Evolutionary conservation across 2,113 vertebrate genomes (phyloP).

Genomic region (Scomber colias): DNA sequence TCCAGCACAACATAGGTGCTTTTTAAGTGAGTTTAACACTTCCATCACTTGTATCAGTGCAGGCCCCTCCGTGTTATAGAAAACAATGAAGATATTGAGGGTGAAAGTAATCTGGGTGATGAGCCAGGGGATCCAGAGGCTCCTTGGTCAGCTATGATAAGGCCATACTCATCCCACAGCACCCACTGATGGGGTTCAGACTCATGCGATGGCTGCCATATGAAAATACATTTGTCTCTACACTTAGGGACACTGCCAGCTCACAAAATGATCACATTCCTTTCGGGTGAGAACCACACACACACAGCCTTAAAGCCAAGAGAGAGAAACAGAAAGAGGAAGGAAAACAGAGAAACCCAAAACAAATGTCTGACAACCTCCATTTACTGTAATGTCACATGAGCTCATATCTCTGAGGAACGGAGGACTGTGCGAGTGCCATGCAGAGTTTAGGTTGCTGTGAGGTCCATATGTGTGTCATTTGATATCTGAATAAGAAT

Average conservation of each 20-base stretch:
- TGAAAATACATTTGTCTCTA: conserved; percentile 57
- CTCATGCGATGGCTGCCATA: conserved; percentile 32
- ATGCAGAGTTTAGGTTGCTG: not conserved
- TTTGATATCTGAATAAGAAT: not conserved
- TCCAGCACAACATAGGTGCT: not conserved
- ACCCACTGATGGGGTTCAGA: conserved; percentile 46
- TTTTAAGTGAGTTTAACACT: conserved; percentile 30
- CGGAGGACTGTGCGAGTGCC: not conserved
- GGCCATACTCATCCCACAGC: conserved; percentile 58
- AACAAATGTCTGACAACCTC: conserved; percentile 19
- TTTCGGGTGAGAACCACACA: conserved; percentile 16
- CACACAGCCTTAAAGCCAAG: conserved; percentile 1
- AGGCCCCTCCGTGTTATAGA: conserved; percentile 32
- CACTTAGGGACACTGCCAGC: conserved; percentile 31
- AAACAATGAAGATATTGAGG: conserved; percentile 67
- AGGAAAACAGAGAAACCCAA: not conserved
- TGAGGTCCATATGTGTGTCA: not conserved
- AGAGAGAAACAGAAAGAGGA: not conserved
- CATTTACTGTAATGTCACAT: conserved; percentile 19
- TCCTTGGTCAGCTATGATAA: conserved; percentile 69
- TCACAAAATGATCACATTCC: conserved; percentile 37
- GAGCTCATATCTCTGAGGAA: not conserved
- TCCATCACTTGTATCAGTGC: conserved; percentile 60
- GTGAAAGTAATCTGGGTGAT: conserved; percentile 70
- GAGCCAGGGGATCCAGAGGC: conserved; percentile 69